Base-by-base conservation (phyloP, 2,888 invertebrate genomes). In the Lucinisca nassula region DNA sequence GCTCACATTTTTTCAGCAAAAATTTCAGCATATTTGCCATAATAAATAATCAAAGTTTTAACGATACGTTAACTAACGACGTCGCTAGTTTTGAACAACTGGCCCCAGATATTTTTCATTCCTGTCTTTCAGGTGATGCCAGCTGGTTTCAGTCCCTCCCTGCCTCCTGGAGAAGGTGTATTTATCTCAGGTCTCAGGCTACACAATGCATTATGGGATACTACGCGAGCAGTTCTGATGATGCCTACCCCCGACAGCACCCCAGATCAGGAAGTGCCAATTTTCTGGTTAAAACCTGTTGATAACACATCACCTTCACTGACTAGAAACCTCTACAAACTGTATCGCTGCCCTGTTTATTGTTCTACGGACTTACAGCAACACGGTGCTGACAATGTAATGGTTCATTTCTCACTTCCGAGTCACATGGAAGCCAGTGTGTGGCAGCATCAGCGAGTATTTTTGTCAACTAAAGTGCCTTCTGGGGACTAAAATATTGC, bases 171-270 rank as follows among this genome's bases (percentile, higher is more conserved):
- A 32, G 88, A 91, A 81, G 95, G 95, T 6, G 92, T 94, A 0
- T 95, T 95, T 78, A 85, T 95, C 37, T 90, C 91, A 10, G 93
- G 94, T 10, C 88, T 95, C 35, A 84, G 86, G 32, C 92, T 95
- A 14, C 92, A 94, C 88, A 95, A 95, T 90, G 95, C 95, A 70
- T 87, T 92, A 35, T 95, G 95, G 95, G 95, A 95, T 85, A 88
- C 87, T 8, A 90, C 91, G 1, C 75, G 91, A 27, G 88, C 90
- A 0, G 88, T 92, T 27, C 87, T 95, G 21, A 93, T 91, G 82
- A 92, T 92, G 58, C 89, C 88, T 17, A 85, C 88, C 30, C 84
- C 92, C 0, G 93, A 94, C 78, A 84, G 88, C 27, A 72, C 77
- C 8, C 83, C 78, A 6, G 32, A 75, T 12, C 92, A 93, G 74